Evolutionary conservation across 1,140 invertebrate species (phyloP).

Genomic region (Drosophila santomea): DNA sequence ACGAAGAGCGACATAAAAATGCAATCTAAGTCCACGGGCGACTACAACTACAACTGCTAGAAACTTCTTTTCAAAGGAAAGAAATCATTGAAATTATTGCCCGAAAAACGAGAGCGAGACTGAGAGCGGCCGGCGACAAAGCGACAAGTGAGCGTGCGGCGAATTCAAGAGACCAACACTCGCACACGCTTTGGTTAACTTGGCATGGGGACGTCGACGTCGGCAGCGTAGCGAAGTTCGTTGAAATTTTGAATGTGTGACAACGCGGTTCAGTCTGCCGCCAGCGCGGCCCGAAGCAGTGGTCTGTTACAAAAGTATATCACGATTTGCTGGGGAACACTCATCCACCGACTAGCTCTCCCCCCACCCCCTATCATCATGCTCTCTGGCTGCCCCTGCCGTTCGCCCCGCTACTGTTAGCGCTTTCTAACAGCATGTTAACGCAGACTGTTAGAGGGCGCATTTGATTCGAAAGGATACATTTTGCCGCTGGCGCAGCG

Average conservation of each 20-base stretch:
- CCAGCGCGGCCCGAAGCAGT: conserved; percentile 67
- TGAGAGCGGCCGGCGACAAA: conserved; percentile 39
- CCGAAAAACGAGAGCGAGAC: neutral
- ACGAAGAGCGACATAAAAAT: conserved; percentile 13
- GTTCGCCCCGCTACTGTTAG: conserved; percentile 24
- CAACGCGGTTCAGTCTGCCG: conserved; percentile 76
- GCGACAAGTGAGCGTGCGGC: conserved; percentile 40
- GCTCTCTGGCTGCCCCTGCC: neutral
- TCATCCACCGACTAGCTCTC: conserved; percentile 6
- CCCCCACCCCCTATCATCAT: neutral
- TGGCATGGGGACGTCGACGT: conserved; percentile 39
- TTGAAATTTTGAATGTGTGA: conserved; percentile 77
- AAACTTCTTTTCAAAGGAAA: conserved; percentile 52
- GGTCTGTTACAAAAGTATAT: conserved; percentile 33
- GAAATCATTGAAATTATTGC: conserved; percentile 34
- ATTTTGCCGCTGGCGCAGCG: conserved; percentile 3
- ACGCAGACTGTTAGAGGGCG: conserved; percentile 6
- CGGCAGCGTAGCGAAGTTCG: conserved; percentile 64
- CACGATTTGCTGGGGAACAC: conserved; percentile 14
- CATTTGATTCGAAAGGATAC: conserved; percentile 1
- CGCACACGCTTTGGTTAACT: neutral
- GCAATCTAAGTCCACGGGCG: conserved; percentile 11
- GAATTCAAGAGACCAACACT: conserved; percentile 36
- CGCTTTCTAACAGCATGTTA: conserved; percentile 29
- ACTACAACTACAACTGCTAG: conserved; percentile 42